Base-by-base conservation (phyloP, 2,888 invertebrate genomes). In the Stenurella melanura region DNA sequence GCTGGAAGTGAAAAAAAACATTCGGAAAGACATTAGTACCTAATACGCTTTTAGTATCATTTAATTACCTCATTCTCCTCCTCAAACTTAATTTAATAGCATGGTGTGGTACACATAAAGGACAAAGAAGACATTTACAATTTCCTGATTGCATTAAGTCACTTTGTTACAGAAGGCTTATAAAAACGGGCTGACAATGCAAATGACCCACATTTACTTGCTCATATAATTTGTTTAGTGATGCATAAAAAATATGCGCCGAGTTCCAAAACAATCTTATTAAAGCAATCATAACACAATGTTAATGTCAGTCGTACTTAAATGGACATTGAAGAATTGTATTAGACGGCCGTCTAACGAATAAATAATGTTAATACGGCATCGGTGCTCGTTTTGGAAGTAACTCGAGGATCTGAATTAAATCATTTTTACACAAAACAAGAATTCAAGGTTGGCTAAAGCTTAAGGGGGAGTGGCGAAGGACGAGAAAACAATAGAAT, bases 131-230 rank as follows among this genome's bases (percentile, higher is more conserved):
- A 12, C 11, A 42, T 42, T 42, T 42, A 42, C 7, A 42, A 42
- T 42, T 42, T 42, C 42, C 15, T 42, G 1, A 42, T 42, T 42
- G 12, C 7, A 15, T 42, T 42, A 42, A 42, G 42, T 4, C 12
- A 50, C 50, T 50, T n/a, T n/a, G 50, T 50, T 21, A 63, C n/a
- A 3, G 18, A 15, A 42, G 42, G 42, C 38, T 64, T 64, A 63
- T 19, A 15, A 57, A 69, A 69, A 58, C 6, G 18, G 34, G 69
- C 56, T 69, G 69, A 69, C 38, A 69, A 69, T 58, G 57, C 69
- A 58, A 69, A 57, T 34, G 69, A 69, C 69, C 69, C 34, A 69
- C 69, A 69, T 69, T 57, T 58, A 67, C 56, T 50, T 26, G 38
- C 15, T 42, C 30, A 42, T 18, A 42, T 64, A 64, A 18, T 18